phyloP scores from a whole-genome alignment of 2,113 vertebrate species.

The Microcebus lehilahytsara region DNA sequence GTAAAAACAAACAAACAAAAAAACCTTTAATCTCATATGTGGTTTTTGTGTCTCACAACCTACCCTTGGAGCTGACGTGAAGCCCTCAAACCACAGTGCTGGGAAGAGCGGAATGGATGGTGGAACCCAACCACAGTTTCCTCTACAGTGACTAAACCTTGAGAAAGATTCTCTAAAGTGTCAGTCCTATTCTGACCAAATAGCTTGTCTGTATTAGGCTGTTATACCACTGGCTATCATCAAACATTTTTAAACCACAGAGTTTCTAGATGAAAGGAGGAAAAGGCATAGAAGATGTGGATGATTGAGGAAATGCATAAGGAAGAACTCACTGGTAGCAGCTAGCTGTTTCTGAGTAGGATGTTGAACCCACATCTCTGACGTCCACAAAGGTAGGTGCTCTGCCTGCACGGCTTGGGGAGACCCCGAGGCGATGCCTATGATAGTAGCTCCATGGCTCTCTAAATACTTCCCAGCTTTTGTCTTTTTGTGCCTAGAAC shows the following conservation, averaged over 20 bases:
- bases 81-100: not conserved
- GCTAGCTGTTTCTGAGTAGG: not conserved
- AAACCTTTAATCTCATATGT: not conserved
- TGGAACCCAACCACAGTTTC: not conserved
- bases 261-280: not conserved
- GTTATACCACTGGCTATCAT: not conserved
- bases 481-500: not conserved
- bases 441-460: rapidly evolving
- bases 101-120: not conserved
- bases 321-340: not conserved
- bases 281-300: not conserved
- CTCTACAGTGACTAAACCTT: not conserved
- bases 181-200: not conserved
- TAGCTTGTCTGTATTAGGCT: not conserved
- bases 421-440: rapidly evolving
- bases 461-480: not conserved
- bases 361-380: not conserved
- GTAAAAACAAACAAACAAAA: not conserved
- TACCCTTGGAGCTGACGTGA: not conserved
- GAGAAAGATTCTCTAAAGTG: not conserved
- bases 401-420: not conserved
- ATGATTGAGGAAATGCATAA: not conserved
- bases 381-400: not conserved
- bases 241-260: not conserved
- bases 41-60: not conserved